Conservation (phyloP, 2,797 vertebrate genomes). For the Gila robusta region DNA sequence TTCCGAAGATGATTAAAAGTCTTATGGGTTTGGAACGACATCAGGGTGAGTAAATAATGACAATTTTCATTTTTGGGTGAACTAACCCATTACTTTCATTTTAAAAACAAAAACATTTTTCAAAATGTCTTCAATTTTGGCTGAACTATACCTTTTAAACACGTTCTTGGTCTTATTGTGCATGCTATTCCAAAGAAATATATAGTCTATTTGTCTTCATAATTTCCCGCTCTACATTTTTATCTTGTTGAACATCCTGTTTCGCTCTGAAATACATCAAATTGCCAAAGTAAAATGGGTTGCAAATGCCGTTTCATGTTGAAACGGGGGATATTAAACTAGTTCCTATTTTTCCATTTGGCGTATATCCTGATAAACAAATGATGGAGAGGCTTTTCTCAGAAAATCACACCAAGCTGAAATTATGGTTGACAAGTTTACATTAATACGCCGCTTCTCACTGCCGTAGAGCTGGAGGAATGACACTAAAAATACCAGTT, state of each 20-base stretch:
- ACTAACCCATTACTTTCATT: no score
- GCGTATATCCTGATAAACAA: slow-evolving; percentile 2
- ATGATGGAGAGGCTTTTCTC: slow-evolving; percentile 6
- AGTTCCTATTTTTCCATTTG: slow-evolving; percentile 21
- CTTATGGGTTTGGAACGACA: no score
- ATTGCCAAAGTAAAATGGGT: background rate
- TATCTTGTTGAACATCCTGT: slow-evolving; percentile 2
- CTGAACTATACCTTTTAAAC: background rate
- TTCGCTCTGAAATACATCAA: background rate
- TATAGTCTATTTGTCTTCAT: background rate
- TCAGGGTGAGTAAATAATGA: no score
- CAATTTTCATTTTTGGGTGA: no score
- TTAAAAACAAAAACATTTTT: background rate
- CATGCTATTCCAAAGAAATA: slow-evolving; percentile 5
- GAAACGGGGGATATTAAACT: background rate
- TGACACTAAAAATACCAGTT: slow-evolving; percentile 60
- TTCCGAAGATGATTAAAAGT: no score
- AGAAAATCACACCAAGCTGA: background rate
- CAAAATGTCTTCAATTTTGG: background rate
- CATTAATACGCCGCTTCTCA: background rate
- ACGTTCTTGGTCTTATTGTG: background rate
- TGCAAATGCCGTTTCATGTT: background rate
- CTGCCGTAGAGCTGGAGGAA: background rate
- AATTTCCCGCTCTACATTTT: slow-evolving; percentile 1
- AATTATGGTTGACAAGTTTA: slow-evolving; percentile 15